Percentiles rank a stretch among this genome's conserved stretches.
Conservation (phyloP, 1,140 invertebrate species). For the Spodoptera litura region DNA sequence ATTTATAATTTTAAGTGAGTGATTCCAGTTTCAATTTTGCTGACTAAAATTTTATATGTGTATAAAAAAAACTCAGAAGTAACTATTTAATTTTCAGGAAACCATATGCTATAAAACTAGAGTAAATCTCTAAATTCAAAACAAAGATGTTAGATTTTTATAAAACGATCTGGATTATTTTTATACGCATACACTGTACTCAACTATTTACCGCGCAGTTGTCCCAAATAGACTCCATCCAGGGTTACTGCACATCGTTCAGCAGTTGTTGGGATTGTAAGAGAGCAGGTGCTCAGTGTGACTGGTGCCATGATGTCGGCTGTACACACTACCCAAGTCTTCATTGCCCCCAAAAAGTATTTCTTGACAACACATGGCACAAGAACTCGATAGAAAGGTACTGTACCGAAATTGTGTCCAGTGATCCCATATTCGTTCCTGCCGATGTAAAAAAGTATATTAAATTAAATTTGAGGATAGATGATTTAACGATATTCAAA, state of each 20-base stretch:
- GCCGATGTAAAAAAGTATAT: slow-evolving; percentile 49
- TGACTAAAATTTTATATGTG: background rate
- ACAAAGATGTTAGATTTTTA: background rate
- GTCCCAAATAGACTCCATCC: slow-evolving; percentile 33
- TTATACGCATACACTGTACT: background rate
- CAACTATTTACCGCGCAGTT: background rate
- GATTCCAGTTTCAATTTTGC: no score
- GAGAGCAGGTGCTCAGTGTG: slow-evolving; percentile 32
- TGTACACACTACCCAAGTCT: slow-evolving; percentile 51
- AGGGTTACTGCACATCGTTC: slow-evolving; percentile 49
- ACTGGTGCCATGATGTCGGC: slow-evolving; percentile 55
- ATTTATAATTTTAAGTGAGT: no score
- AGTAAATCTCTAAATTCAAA: background rate
- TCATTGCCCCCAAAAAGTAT: slow-evolving; percentile 54
- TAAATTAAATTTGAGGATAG: slow-evolving; percentile 52
- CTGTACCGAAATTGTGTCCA: slow-evolving; percentile 51
- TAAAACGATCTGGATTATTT: slow-evolving; percentile 9
- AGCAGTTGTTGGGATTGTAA: slow-evolving; percentile 53
- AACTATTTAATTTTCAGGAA: slow-evolving; percentile 8
- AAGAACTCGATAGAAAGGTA: slow-evolving; percentile 26
- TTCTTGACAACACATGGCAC: slow-evolving; percentile 39
- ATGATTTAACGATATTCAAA: slow-evolving; percentile 54
- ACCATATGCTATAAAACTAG: background rate
- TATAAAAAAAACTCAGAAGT: background rate
- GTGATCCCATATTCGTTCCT: slow-evolving; percentile 49